These are phyloP conservation scores for Cyprinodon diabolis DNA, from an alignment of 2,797 vertebrate genomes.

Conservation along the genomic window DNA sequence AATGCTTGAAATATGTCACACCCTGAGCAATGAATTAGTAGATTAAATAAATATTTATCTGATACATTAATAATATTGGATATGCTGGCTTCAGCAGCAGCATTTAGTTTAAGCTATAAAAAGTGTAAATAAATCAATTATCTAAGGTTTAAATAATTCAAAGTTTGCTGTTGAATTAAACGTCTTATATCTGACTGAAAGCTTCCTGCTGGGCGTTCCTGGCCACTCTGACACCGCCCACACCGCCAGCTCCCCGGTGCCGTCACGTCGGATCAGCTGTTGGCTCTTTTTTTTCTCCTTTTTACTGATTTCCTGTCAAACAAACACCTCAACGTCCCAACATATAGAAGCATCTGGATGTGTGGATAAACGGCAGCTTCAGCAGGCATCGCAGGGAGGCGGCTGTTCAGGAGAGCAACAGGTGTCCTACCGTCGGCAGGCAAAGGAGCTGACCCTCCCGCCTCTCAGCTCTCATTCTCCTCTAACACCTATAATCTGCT, in stretches of 20 bases:
- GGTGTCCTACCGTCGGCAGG: neutral
- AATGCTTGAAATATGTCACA: too few relatives aligned
- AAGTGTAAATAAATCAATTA: too few relatives aligned
- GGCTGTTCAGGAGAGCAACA: neutral
- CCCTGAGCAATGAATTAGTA: too few relatives aligned
- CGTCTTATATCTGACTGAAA: too few relatives aligned
- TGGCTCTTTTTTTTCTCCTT: neutral
- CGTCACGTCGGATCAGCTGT: neutral
- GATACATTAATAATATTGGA: too few relatives aligned
- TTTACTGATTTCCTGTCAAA: neutral
- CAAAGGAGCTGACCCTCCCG: neutral
- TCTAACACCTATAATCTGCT: neutral
- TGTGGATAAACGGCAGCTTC: neutral
- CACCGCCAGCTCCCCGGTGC: neutral
- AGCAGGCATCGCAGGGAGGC: neutral
- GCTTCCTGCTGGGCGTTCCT: neutral
- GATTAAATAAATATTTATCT: too few relatives aligned
- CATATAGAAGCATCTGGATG: neutral
- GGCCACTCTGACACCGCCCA: conserved; percentile 37
- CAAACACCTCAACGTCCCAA: neutral
- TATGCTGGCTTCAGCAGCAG: too few relatives aligned
- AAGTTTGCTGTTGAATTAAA: too few relatives aligned
- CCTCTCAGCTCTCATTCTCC: neutral
- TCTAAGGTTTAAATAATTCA: too few relatives aligned
- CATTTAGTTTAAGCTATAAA: too few relatives aligned